Evolutionary conservation across 2,797 vertebrate genomes (phyloP), one percentile per base, ranked within the genome.

Genomic region (Gymnoscopelus braueri): DNA sequence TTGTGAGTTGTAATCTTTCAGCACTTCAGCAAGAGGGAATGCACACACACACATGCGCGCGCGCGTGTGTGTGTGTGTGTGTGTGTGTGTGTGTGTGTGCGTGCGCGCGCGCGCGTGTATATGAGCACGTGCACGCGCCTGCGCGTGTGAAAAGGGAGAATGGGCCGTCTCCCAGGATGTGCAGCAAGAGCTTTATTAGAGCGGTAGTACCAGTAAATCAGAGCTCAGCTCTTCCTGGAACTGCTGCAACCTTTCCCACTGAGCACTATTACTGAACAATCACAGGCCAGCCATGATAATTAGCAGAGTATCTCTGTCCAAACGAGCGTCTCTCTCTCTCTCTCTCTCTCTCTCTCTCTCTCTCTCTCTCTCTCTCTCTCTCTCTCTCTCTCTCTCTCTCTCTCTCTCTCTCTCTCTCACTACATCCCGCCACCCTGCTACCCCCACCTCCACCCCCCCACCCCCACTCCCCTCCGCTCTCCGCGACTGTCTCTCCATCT

Each of bases 191-290:
- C 93, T 95, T 95, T 94, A 95, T 95, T 95, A 95, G 93, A 92
- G 89, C 88, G 81, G 89, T 92, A 93, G 91, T 95, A 94, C 94
- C 94, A 93, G 94, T 95, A 95, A 95, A 95, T 95, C 94, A 94
- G 92, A 92, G 92, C 92, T 93, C 89, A 88, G 93, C 93, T 91
- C 93, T 95, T 95, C 94, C 94, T 93, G 94, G 94, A 95, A 95
- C 91, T 89, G 91, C 88, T 91, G 93, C 93, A 95, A 94, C 94
- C 91, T 94, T 94, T 94, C 91, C 94, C 94, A 94, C 93, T 94
- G 94, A 95, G 93, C 93, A 94, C 94, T 94, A 95, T 95, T 95
- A 95, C 93, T 90, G 93, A 94, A 94, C 93, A 94, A 94, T 94
- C 92, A 93, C 90, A 93, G 93, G 91, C 93, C 90, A 92, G 94